phyloP scores from a whole-genome alignment of 2,113 vertebrate species.

The Mormyrus lacerda region DNA sequence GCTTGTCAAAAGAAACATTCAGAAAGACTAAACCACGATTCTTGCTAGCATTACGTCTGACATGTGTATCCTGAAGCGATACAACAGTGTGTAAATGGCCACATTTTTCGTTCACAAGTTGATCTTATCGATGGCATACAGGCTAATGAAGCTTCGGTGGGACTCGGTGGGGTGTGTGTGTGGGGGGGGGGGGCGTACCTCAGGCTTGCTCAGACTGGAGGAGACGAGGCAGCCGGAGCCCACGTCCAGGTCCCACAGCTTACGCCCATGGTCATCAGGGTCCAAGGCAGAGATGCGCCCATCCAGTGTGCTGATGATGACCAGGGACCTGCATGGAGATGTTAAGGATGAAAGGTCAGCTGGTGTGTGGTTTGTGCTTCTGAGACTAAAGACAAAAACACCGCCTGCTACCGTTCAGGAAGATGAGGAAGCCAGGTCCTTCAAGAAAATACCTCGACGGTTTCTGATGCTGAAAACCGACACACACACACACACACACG shows the following conservation, averaged over 20 bases:
- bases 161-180: not conserved
- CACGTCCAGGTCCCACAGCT: constrained; percentile 96
- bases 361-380: not conserved
- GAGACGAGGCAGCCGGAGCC: constrained; percentile 89
- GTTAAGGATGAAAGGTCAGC: not conserved
- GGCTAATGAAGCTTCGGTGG: not conserved
- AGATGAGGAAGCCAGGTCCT: not conserved
- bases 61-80: not conserved
- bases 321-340: constrained; percentile 66
- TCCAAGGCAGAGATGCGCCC: constrained; percentile 89
- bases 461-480: too few species aligned
- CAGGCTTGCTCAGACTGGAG: constrained; percentile 92
- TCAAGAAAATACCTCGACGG: not conserved
- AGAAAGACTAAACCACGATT: not conserved
- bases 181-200: constrained; percentile 64
- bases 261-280: constrained; percentile 82
- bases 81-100: not conserved
- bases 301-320: constrained; percentile 95
- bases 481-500: too few species aligned
- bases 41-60: not conserved
- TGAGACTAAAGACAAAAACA: not conserved
- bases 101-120: not conserved
- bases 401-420: not conserved
- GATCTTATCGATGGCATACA: not conserved
- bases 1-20: not conserved